Evolutionary conservation across 1,140 invertebrate genomes (phyloP).

Genomic region (Papilio aristodemus): DNA sequence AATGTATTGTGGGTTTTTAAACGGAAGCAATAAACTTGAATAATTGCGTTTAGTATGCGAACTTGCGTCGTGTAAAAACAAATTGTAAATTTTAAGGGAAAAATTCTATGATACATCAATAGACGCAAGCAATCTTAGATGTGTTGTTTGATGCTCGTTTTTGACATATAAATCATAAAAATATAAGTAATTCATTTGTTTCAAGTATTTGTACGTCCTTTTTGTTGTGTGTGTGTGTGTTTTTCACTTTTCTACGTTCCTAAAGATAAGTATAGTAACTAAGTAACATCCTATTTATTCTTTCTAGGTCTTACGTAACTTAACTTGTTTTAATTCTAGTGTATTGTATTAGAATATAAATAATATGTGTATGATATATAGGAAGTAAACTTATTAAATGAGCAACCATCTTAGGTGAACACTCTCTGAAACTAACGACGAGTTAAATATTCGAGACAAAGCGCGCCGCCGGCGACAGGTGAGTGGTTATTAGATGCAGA

Average conservation of each 20-base stretch:
- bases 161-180: too few relatives aligned
- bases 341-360: not conserved
- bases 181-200: too few relatives aligned
- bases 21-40: conserved; percentile 20
- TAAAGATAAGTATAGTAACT: too few relatives aligned
- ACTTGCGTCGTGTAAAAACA: not conserved
- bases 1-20: conserved; percentile 17
- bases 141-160: not conserved
- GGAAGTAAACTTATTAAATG: not conserved
- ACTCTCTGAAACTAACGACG: conserved; percentile 1
- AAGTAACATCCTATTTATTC: too few relatives aligned
- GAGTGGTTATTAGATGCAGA: conserved; percentile 11
- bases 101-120: not conserved
- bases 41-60: conserved; percentile 7
- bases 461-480: not conserved
- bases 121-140: not conserved
- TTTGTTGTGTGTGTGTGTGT: too few relatives aligned
- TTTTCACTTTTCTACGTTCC: too few relatives aligned
- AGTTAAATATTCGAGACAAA: conserved; percentile 10
- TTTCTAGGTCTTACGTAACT: too few relatives aligned
- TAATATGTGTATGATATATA: not conserved
- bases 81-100: not conserved
- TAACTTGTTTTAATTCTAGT: too few relatives aligned
- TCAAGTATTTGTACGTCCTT: too few relatives aligned
- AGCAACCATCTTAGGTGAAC: conserved; percentile 11